Evolutionary conservation across 2,797 vertebrate genomes (phyloP).

Genomic region (Crocidura indochinensis): DNA sequence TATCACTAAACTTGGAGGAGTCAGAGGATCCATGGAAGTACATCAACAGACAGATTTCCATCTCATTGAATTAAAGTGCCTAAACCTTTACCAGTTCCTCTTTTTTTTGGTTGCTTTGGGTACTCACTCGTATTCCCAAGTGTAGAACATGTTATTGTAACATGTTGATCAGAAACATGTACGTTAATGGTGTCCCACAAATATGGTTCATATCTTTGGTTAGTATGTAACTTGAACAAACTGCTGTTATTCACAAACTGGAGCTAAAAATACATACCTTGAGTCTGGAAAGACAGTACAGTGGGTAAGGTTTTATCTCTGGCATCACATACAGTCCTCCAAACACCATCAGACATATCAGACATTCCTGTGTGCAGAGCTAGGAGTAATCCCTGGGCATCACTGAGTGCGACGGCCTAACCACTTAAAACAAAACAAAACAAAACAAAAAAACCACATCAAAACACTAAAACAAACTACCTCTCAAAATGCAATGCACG

Average conservation of each 20-base stretch:
- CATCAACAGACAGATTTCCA: neutral
- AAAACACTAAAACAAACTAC: too few relatives aligned
- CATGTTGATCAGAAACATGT: neutral
- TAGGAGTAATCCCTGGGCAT: too few relatives aligned
- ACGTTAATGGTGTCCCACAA: neutral
- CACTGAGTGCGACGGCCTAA: too few relatives aligned
- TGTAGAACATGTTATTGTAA: neutral
- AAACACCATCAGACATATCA: too few relatives aligned
- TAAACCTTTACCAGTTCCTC: neutral
- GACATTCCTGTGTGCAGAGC: too few relatives aligned
- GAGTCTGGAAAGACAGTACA: neutral
- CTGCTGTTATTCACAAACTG: slow-evolving; percentile 23
- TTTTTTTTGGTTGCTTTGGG: too few relatives aligned
- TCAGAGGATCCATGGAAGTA: neutral
- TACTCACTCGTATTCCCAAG: neutral
- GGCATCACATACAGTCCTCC: neutral
- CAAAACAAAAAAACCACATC: too few relatives aligned
- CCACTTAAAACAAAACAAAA: too few relatives aligned
- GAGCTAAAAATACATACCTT: neutral
- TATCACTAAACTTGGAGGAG: neutral
- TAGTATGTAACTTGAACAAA: neutral
- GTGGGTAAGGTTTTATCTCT: neutral
- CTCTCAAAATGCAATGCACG: neutral
- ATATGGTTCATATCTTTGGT: neutral
- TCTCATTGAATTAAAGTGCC: neutral